A percentile compares a stretch with the other conserved stretches of the same genome.
Conservation (phyloP, 92 coral and sea anemone species). For the Paramuricea clavata region DNA sequence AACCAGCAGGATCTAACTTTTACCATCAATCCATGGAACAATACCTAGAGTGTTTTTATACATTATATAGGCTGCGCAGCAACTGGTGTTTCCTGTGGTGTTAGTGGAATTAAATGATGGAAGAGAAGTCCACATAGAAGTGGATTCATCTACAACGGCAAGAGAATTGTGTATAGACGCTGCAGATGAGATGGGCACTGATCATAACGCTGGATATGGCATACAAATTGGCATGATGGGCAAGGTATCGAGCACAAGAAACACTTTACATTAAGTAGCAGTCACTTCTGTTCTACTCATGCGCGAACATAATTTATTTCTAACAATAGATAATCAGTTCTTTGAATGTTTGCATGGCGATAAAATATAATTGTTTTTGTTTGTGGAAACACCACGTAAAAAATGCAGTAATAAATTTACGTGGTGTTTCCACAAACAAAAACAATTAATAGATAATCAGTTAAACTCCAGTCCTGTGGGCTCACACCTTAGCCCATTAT, state of each 20-base stretch:
- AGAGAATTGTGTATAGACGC: slow-evolving; percentile 74
- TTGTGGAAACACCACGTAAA: too few relatives aligned
- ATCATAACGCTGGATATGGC: slow-evolving; percentile 81
- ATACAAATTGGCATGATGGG: slow-evolving; percentile 74
- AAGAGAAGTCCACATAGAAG: slow-evolving; percentile 60
- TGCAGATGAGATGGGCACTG: slow-evolving; percentile 69
- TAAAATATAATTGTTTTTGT: too few relatives aligned
- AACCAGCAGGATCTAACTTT: not conserved
- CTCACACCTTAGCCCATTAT: too few relatives aligned
- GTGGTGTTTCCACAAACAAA: too few relatives aligned
- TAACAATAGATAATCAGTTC: too few relatives aligned
- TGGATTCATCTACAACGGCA: slow-evolving; percentile 82
- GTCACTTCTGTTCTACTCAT: too few relatives aligned
- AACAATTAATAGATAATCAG: too few relatives aligned
- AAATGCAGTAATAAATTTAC: too few relatives aligned
- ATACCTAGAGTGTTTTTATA: not conserved
- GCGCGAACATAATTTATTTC: too few relatives aligned
- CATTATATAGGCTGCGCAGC: slow-evolving; percentile 74
- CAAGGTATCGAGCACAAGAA: slow-evolving; percentile 59
- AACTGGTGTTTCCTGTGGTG: slow-evolving; percentile 56
- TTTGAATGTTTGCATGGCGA: too few relatives aligned
- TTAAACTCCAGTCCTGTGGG: too few relatives aligned
- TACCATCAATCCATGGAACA: too few relatives aligned
- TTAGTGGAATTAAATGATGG: slow-evolving; percentile 83
- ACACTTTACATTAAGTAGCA: not conserved